Percentiles rank a stretch among this genome's conserved stretches.
These are phyloP conservation scores for Drosophila ogumai DNA, from an alignment of 1,140 invertebrate species.

Conservation along the genomic window DNA sequence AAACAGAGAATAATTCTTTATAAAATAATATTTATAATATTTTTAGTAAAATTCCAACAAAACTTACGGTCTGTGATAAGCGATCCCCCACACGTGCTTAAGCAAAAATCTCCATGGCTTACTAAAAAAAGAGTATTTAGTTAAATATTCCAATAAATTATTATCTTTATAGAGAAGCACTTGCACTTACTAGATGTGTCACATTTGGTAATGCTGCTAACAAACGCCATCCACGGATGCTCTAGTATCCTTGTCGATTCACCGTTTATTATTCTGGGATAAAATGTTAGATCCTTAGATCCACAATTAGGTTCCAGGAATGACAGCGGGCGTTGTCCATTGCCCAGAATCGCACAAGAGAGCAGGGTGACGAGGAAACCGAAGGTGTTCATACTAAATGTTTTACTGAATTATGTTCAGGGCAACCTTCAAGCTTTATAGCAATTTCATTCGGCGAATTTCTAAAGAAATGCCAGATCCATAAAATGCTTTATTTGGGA, in stretches of 20 bases:
- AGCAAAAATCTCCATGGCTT: not conserved
- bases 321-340: not conserved
- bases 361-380: not conserved
- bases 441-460: not conserved
- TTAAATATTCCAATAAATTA: not conserved
- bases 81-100: slow-evolving; percentile 4
- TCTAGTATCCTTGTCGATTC: not conserved
- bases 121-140: not conserved
- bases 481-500: no score
- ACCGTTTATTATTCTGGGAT: not conserved
- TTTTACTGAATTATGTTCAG: not conserved
- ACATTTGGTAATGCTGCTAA: not conserved
- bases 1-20: not conserved
- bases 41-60: not conserved
- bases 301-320: not conserved
- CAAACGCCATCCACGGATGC: slow-evolving; percentile 9
- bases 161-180: not conserved
- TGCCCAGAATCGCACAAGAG: not conserved
- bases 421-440: not conserved
- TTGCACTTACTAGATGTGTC: not conserved
- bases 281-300: not conserved
- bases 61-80: slow-evolving; percentile 17
- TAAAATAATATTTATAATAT: not conserved
- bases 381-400: not conserved
- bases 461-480: not conserved